These are phyloP conservation scores for Tonatia bakeri DNA, from an alignment of 2,113 vertebrate species.

Conservation along the genomic window DNA sequence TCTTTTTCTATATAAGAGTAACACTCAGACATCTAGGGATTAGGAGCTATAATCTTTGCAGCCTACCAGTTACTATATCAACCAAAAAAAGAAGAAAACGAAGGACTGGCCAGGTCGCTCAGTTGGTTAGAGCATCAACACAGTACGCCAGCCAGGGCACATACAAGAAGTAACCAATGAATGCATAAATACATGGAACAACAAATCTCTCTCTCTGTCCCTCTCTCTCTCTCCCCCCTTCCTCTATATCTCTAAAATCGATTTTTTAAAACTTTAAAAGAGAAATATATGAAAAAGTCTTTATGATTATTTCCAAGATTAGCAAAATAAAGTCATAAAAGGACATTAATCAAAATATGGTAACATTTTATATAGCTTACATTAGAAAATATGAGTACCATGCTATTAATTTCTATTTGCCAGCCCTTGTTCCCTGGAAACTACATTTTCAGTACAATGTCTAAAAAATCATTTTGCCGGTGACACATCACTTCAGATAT, in stretches of 20 bases:
- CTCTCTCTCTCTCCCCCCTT: too few relatives aligned
- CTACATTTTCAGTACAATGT: not conserved
- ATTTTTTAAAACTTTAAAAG: not conserved
- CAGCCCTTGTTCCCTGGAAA: not conserved
- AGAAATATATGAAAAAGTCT: not conserved
- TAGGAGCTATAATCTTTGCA: not conserved
- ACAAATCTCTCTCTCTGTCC: too few relatives aligned
- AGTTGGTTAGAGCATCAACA: too few relatives aligned
- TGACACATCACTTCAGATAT: not conserved
- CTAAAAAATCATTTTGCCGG: not conserved
- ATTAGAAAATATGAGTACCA: not conserved
- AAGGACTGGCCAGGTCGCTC: too few relatives aligned
- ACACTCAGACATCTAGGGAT: not conserved
- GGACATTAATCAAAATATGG: not conserved
- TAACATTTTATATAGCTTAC: not conserved
- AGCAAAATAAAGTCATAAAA: not conserved
- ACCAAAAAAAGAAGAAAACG: not conserved
- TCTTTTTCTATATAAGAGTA: not conserved
- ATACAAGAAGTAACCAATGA: too few relatives aligned
- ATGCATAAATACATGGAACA: too few relatives aligned
- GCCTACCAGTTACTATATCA: not conserved
- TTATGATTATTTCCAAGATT: constrained; percentile 8
- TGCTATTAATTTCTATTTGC: not conserved
- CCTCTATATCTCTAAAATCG: too few relatives aligned
- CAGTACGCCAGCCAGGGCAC: too few relatives aligned